These are phyloP conservation scores for Lasioglossum pauxillum DNA, from an alignment of 2,888 invertebrate species.

Conservation along the genomic window DNA sequence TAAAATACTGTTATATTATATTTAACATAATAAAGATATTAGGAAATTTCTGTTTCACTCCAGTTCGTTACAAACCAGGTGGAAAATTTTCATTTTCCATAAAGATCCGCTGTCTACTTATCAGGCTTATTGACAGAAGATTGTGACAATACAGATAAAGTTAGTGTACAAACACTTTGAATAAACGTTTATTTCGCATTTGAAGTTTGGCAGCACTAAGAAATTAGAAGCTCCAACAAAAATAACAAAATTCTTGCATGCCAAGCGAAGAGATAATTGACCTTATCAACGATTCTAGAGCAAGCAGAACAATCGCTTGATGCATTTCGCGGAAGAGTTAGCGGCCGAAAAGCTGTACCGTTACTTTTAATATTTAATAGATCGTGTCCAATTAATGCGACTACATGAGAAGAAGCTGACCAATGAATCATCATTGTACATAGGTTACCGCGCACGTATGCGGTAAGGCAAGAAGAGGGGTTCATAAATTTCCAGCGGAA, in stretches of 20 bases:
- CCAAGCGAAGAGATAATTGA: neutral
- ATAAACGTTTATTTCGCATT: neutral
- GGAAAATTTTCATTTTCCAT: too few relatives aligned
- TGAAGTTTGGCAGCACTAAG: neutral
- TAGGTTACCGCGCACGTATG: slow-evolving; percentile 29
- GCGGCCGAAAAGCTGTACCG: slow-evolving; percentile 1
- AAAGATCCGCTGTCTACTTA: too few relatives aligned
- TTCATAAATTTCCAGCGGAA: slow-evolving; percentile 53
- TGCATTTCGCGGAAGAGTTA: neutral
- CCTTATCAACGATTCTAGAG: neutral
- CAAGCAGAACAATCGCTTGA: neutral
- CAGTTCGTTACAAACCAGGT: too few relatives aligned
- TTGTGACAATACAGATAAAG: neutral
- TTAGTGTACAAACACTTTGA: neutral
- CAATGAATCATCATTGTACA: slow-evolving; percentile 38
- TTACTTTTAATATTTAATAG: slow-evolving; percentile 34
- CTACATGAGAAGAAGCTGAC: slow-evolving; percentile 32
- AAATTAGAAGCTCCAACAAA: neutral
- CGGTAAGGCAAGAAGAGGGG: slow-evolving; percentile 39
- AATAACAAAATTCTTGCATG: neutral
- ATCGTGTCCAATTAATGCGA: slow-evolving; percentile 46
- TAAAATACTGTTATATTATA: too few relatives aligned
- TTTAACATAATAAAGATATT: too few relatives aligned
- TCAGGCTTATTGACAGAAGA: neutral
- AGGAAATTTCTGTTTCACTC: too few relatives aligned